Evolutionary conservation across 2,888 invertebrate species (phyloP).

Genomic region (Platypus cylindrus): DNA sequence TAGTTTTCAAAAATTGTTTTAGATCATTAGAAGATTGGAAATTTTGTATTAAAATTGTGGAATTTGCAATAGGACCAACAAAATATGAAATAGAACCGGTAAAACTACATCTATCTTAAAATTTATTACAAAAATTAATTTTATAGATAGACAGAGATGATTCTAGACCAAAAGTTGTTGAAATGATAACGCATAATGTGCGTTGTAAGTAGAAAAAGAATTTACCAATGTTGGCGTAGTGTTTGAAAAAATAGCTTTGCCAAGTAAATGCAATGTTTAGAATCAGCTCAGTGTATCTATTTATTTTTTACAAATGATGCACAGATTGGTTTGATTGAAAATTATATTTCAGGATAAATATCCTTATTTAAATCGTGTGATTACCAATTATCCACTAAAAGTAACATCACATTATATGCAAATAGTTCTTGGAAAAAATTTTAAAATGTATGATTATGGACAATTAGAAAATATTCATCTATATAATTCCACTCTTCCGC

Average conservation of each 20-base stretch:
- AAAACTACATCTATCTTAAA: not conserved
- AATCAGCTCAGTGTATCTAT: not conserved
- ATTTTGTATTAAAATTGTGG: not conserved
- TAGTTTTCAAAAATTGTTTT: not conserved
- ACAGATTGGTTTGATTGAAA: not conserved
- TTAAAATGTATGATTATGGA: slow-evolving; percentile 3
- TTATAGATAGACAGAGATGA: not conserved
- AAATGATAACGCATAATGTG: not conserved
- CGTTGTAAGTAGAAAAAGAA: not conserved
- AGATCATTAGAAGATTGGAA: not conserved
- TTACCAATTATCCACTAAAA: not conserved
- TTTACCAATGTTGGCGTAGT: too few relatives aligned
- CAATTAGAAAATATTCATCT: not conserved
- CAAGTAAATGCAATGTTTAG: not conserved
- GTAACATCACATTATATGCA: not conserved
- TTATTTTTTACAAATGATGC: not conserved
- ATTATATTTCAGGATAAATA: not conserved
- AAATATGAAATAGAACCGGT: not conserved
- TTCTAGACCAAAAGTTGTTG: not conserved
- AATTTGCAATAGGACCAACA: not conserved
- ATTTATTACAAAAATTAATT: not conserved
- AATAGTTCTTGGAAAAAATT: not conserved
- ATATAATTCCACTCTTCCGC: slow-evolving; percentile 1
- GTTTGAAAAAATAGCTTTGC: too few relatives aligned
- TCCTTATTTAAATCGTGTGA: too few relatives aligned